Evolutionary conservation across 2,888 invertebrate genomes (phyloP).

Genomic region (Schizotus pectinicornis): DNA sequence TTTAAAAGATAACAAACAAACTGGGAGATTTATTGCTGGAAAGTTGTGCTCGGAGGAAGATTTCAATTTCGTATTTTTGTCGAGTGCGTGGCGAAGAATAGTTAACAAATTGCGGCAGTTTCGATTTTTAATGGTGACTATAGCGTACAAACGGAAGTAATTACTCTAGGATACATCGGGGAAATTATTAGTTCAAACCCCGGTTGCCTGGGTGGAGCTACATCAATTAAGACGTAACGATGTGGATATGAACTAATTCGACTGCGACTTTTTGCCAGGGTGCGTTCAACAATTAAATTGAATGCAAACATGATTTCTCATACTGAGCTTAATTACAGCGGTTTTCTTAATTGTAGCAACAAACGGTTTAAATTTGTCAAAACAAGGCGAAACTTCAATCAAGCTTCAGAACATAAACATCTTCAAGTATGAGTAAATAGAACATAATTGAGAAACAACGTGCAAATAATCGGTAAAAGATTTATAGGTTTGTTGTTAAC

Average conservation of each 20-base stretch:
- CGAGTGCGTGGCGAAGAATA: not conserved
- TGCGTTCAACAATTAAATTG: not conserved
- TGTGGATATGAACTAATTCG: too few species aligned
- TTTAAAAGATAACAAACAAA: slow-evolving; percentile 30
- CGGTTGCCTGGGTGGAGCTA: too few species aligned
- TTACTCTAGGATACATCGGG: too few species aligned
- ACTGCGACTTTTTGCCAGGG: too few species aligned
- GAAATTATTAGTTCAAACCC: too few species aligned
- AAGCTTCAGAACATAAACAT: not conserved
- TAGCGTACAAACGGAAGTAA: not conserved
- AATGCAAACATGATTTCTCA: not conserved
- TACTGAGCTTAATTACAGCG: not conserved
- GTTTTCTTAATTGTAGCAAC: not conserved
- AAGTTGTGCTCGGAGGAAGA: slow-evolving; percentile 16
- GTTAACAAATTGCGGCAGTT: not conserved
- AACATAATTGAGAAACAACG: slow-evolving; percentile 11
- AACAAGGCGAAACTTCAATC: not conserved
- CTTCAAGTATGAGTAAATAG: not conserved
- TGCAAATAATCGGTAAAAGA: slow-evolving; percentile 14
- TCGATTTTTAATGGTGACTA: not conserved
- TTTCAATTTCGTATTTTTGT: slow-evolving; percentile 16
- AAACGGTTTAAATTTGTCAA: not conserved
- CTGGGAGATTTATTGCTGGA: slow-evolving; percentile 21
- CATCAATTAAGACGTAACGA: too few species aligned
- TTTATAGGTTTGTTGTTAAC: slow-evolving; percentile 11